Evolutionary conservation across 1,140 invertebrate species (phyloP).

Genomic region (Ceratina japonica): DNA sequence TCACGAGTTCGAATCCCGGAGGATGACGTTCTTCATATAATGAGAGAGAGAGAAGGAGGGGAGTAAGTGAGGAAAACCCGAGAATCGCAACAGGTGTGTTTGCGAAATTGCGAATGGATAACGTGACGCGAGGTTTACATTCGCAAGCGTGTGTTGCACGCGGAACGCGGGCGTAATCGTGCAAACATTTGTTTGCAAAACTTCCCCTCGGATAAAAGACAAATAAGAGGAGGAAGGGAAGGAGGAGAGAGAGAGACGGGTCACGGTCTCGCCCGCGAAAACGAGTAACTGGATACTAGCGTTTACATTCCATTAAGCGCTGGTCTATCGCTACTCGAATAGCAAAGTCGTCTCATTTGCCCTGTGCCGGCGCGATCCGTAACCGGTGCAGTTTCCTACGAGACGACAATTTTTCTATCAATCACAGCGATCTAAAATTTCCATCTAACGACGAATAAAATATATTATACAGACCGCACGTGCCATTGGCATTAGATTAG

Average conservation of each 20-base stretch:
- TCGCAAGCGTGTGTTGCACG: too few relatives aligned
- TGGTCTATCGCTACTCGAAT: constrained; percentile 31
- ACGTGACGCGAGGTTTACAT: neutral
- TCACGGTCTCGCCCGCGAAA: constrained; percentile 17
- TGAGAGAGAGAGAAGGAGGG: too few relatives aligned
- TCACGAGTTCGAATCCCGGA: neutral
- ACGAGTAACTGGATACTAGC: constrained; percentile 33
- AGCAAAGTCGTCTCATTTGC: constrained; percentile 31
- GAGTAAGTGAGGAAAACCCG: too few relatives aligned
- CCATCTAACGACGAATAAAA: neutral
- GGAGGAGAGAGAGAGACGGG: too few relatives aligned
- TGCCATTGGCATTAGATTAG: too few relatives aligned
- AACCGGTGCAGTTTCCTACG: constrained; percentile 17
- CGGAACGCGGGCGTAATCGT: neutral
- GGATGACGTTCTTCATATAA: too few relatives aligned
- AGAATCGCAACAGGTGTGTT: too few relatives aligned
- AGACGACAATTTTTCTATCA: constrained; percentile 9
- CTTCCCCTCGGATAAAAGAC: neutral
- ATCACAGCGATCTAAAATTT: neutral
- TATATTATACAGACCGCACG: neutral
- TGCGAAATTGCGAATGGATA: neutral
- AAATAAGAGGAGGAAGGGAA: constrained; percentile 1
- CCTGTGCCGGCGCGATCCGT: neutral
- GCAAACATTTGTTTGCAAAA: constrained; percentile 15
- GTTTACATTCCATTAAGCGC: constrained; percentile 20